Base-by-base conservation (phyloP, 1,140 invertebrate genomes). In the Drosophila nigrodunni region DNA sequence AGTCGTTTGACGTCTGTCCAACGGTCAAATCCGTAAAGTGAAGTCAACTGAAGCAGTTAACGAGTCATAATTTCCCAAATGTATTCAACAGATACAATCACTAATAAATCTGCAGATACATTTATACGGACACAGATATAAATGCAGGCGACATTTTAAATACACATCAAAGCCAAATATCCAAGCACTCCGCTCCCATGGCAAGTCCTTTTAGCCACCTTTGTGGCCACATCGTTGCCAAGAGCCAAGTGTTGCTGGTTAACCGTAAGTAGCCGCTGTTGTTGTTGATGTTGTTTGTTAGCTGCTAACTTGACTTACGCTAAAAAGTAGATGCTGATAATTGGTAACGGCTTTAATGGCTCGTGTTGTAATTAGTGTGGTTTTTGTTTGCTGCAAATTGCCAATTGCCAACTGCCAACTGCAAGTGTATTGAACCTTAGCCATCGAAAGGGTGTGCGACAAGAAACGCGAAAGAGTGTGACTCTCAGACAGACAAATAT, bases 231-330 rank as follows among this genome's bases (percentile, higher is more conserved):
- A 49, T 54, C 37, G 25, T 62, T 34, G 55, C 18, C 25, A 41
- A n/a, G 21, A n/a, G 68, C 78, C 85, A 88, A 88, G 85, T 89
- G 85, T 83, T 81, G 85, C 80, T 88, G 85, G 85, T 89, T 88
- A 88, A 88, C 85, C 85, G 66, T 80, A 88, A 88, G 85, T 85
- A 78, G 71, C 80, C 80, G 58, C 13, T 58, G 15, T 52, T 64
- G 35, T 30, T 64, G n/a, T 0, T 21, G 4, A 15, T 21, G 21
- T 44, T 61, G 39, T 9, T 44, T 15, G 43, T 5, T 30, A 41
- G 1, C 35, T 46, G 41, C 11, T 72, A 35, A 25, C 18, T 35
- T 68, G 39, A 46, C 39, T 68, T 18, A 41, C 52, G 39, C 68
- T 65, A 58, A 82, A 82, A 75, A 57, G 77, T 60, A 72, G 73